phyloP scores from a whole-genome alignment of 1,140 invertebrate species.

The Probaryconus sp. region DNA sequence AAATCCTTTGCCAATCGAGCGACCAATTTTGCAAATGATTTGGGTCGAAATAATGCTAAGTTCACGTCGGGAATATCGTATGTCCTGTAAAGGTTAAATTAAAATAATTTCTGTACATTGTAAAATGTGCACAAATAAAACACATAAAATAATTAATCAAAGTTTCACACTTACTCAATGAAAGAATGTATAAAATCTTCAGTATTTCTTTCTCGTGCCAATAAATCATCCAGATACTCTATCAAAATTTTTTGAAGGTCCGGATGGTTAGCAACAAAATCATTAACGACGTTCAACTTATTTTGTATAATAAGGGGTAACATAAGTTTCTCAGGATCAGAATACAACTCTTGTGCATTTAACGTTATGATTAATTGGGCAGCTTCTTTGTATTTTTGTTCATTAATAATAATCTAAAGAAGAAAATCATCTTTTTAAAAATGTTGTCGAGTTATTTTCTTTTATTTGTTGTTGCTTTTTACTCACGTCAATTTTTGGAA shows the following conservation, averaged over 20 bases:
- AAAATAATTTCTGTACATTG: too few species aligned
- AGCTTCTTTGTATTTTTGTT: constrained; percentile 82
- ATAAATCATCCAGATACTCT: constrained; percentile 81
- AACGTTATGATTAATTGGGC: constrained; percentile 82
- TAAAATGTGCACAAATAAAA: too few species aligned
- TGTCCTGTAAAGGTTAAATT: constrained; percentile 77
- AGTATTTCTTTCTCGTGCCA: constrained; percentile 74
- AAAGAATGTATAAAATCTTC: constrained; percentile 71
- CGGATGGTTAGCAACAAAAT: constrained; percentile 81
- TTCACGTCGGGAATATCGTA: constrained; percentile 81
- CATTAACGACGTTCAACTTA: constrained; percentile 83
- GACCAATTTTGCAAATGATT: constrained; percentile 82
- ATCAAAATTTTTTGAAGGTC: constrained; percentile 81
- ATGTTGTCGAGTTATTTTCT: too few species aligned
- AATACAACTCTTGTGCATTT: constrained; percentile 82
- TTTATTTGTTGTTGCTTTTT: constrained; percentile 4
- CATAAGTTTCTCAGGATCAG: constrained; percentile 81
- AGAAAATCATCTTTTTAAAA: constrained; percentile 15
- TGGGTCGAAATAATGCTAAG: constrained; percentile 79
- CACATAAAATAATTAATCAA: constrained; percentile 5
- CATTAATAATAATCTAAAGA: constrained; percentile 75
- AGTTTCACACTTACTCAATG: constrained; percentile 70
- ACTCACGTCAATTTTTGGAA: constrained; percentile 76
- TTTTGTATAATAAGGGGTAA: constrained; percentile 87
- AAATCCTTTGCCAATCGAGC: constrained; percentile 81